Evolutionary conservation across 2,888 invertebrate species (phyloP), one percentile per base, ranked within the genome.

Genomic region (Pammene aurita): DNA sequence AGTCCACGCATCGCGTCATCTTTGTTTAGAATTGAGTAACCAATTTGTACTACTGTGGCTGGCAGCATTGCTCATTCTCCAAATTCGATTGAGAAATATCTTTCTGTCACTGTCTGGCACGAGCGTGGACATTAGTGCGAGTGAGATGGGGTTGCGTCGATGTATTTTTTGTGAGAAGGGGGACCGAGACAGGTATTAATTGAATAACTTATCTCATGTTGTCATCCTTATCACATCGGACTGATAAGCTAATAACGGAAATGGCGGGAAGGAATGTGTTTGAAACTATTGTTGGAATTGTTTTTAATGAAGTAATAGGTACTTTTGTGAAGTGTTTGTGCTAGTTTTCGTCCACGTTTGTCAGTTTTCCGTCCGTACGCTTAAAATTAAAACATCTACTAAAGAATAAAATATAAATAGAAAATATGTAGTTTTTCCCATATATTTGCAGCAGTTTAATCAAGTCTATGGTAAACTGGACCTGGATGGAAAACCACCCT

Each of bases 51-150:
- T 83, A 58, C 83, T 80, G 80, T 79, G 80, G 82, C 79, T 79
- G 80, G 82, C 79, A 81, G 74, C 77, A 76, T 41, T 81, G 80
- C 79, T 80, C 78, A 80, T 84, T 82, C 82, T 85, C 83, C 75
- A 84, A 87, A 85, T 85, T 86, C 80, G 80, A 81, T 86, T 87
- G 89, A 87, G 88, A 88, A 86, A 88, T 86, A 77, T 85, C 74
- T 81, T 81, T 83, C 84, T 84, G 78, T 90, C 92, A 85, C 86
- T 85, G 72, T 91, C 86, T 78, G 67, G 66, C 83, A 71, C 72
- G 73, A 74, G 75, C 65, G 71, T 74, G 58, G 52, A 66, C 56
- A 71, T 55, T 46, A 10, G 65, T 72, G 72, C 72, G 76, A 74
- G 75, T 72, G 77, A 78, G 67, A 73, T 65, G 48, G 46, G 46